Base-by-base conservation (phyloP, 2,888 invertebrate species). In the Rhagophthalmus giganteus region DNA sequence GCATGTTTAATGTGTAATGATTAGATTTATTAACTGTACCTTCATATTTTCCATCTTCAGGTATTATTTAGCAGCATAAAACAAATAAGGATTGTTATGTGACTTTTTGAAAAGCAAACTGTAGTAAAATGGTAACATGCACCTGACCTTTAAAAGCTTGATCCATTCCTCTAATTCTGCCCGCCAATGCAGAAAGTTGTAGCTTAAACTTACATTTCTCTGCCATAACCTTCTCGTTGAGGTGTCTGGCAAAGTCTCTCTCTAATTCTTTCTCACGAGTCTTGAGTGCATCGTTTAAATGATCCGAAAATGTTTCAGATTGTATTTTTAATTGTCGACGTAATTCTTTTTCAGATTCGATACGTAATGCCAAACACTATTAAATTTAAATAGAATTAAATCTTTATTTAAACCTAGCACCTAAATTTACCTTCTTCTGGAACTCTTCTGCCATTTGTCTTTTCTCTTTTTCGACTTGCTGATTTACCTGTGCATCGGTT, bases 261-360 rank as follows among this genome's bases (percentile, higher is more conserved):
- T 80, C 78, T 34, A 81, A 64, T 68, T 81, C 81, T 31, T 66
- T 62, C 57, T 80, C 80, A 24, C 75, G 76, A 5, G 74, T 61
- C 2, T 76, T 74, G 8, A 96, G 75, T 1, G 85, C 86, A 63
- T 90, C 90, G 30, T 81, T 80, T 51, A 91, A 70, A 58, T 91
- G 86, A 69, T 94, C 94, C 35, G 85, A 80, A 72, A 95, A 94
- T 0, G 93, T 86, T 64, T 93, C 90, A 1, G 88, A 83, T 66
- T 95, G 94, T 39, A 89, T 81, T 68, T 89, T 88, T 50, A 98
- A 72, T 65, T 93, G 88, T 8, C 83, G 80, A 31, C 88, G 84
- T 46, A 94, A 73, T 53, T 87, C 87, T 34, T 80, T 79, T 66
- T 94, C 88, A 14, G 85, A 79, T 32, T 85, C 83, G 1, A 82